phyloP scores from a whole-genome alignment of 2,113 vertebrate species.

The Albula goreensis region DNA sequence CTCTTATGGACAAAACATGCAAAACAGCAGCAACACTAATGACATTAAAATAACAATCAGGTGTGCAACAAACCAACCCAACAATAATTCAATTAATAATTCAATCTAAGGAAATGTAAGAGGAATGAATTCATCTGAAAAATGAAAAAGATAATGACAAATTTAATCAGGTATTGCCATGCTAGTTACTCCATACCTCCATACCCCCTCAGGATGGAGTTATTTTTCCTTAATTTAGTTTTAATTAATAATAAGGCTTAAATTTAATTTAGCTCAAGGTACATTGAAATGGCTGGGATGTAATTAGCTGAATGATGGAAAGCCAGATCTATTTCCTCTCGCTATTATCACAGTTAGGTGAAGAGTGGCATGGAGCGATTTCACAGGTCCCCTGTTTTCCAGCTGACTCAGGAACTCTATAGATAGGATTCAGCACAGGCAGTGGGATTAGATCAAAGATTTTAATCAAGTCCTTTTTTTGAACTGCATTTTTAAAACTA shows the following conservation, averaged over 20 bases:
- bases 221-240: conserved; percentile 18
- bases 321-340: conserved; percentile 13
- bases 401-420: neutral
- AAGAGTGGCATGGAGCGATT: neutral
- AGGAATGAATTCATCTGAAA: neutral
- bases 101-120: neutral
- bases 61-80: neutral
- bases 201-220: neutral
- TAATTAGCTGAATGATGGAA: conserved; percentile 13
- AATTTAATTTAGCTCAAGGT: conserved; percentile 9
- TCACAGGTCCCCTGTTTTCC: neutral
- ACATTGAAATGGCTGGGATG: neutral
- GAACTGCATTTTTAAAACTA: neutral
- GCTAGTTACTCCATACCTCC: neutral
- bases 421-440: too few relatives aligned
- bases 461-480: neutral
- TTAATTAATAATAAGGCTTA: conserved; percentile 12
- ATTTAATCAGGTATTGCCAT: neutral
- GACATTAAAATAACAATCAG: neutral
- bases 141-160: neutral
- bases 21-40: neutral
- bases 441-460: neutral
- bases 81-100: neutral
- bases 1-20: neutral
- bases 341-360: neutral